Percentiles rank a stretch among this genome's conserved stretches.
phyloP scores from a whole-genome alignment of 2,797 vertebrate genomes.

The Philypnodon macrostomus region DNA sequence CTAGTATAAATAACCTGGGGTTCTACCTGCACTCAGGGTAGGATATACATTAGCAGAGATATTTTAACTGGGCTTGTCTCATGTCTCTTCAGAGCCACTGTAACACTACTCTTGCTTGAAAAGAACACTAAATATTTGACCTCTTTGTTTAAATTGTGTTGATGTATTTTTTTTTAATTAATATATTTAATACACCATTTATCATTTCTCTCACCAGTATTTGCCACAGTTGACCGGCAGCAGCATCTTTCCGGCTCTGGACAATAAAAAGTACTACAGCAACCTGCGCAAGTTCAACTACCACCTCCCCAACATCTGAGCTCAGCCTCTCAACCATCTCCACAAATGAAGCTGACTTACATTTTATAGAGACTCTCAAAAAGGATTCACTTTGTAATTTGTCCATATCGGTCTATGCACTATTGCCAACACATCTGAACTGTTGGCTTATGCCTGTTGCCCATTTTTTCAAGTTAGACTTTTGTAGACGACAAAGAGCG shows the following conservation, averaged over 20 bases:
- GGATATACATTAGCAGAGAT: too few species aligned
- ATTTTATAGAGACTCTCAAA: conserved; percentile 2
- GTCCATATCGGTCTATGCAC: conserved; percentile 59
- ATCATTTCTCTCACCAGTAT: conserved; percentile 69
- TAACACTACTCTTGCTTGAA: too few species aligned
- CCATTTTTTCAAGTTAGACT: conserved; percentile 30
- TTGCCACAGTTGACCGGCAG: conserved; percentile 88
- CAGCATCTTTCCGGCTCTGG: conserved; percentile 84
- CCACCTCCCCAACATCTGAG: conserved; percentile 90
- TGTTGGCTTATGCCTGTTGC: conserved; percentile 32
- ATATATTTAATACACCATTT: too few species aligned
- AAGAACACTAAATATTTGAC: too few species aligned
- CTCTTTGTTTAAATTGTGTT: too few species aligned
- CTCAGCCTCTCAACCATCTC: neutral
- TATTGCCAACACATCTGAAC: too few species aligned
- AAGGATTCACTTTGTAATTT: conserved; percentile 13
- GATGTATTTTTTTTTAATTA: too few species aligned
- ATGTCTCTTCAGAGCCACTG: too few species aligned
- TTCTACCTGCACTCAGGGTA: too few species aligned
- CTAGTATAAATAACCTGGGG: too few species aligned
- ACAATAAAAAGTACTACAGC: conserved; percentile 85
- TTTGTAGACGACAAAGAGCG: conserved; percentile 51
- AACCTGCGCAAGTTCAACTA: conserved; percentile 86
- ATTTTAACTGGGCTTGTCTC: too few species aligned
- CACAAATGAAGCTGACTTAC: neutral